Conservation (phyloP, 2,888 invertebrate genomes). For the Priocnemis perturbator region DNA sequence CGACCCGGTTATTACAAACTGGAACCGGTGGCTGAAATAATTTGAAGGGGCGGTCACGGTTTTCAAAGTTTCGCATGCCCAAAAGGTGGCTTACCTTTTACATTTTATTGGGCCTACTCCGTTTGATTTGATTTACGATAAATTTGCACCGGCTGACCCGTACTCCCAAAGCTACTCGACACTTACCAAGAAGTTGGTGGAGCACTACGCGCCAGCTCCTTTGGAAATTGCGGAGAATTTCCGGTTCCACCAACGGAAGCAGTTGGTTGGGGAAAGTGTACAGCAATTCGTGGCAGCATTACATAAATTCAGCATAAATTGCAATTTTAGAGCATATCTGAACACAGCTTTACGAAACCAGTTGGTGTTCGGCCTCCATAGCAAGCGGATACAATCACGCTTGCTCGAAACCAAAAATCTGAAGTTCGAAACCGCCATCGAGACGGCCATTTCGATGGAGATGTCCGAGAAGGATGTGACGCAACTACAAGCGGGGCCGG, state of each 20-base stretch:
- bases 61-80: background rate
- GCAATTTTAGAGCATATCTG: background rate
- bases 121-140: conserved; percentile 9
- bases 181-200: background rate
- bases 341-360: background rate
- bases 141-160: background rate
- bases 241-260: background rate
- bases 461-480: background rate
- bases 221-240: conserved; percentile 1
- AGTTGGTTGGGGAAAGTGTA: background rate
- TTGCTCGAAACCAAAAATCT: background rate
- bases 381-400: background rate
- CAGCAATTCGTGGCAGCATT: background rate
- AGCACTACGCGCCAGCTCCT: conserved; percentile 4
- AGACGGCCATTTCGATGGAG: background rate
- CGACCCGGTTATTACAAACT: background rate
- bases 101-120: background rate
- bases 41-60: background rate
- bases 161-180: background rate
- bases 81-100: background rate
- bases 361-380: no score
- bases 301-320: conserved; percentile 1
- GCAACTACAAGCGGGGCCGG: no score
- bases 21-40: background rate
- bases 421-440: background rate